Evolutionary conservation across 1,140 invertebrate genomes (phyloP), one percentile per base, ranked within the genome.

Genomic region (Melipona quadrifasciata): DNA sequence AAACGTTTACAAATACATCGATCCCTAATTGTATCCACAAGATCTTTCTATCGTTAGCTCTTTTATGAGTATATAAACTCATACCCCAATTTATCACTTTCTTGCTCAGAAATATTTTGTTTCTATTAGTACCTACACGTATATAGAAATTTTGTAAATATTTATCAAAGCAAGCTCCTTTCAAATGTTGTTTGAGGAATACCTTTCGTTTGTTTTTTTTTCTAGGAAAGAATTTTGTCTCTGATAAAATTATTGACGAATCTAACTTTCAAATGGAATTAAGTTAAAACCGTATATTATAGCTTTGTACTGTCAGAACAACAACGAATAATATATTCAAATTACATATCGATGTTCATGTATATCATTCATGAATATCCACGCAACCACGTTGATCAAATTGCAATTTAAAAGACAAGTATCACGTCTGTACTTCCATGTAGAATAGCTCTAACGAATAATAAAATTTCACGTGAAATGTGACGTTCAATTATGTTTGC

Each of bases 1-100:
- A 84, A 55, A 72, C 21, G 39, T 78, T 79, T 79, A 79, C 57
- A 79, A 79, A 17, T 79, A 51, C 55, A 55, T 4, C 61, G 31
- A 67, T 57, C 51, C 47, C 67, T 80, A n/a, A 0, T 5, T 34
- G 34, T 51, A 53, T 64, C 19, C 34, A 10, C 19, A 24, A 53
- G 24, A 11, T 34, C 8, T 55, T 6, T 53, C 14, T 47, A n/a
- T 24, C n/a, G 27, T 65, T 65, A 67, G 55, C n/a, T 16, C 19
- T 4, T 81, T 27, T 8, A 8, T 2, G n/a, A 71, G 55, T 57
- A 27, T n/a, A 16, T 10, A 4, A n/a, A 39, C 57, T 76, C 31
- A 31, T 1, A 27, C 19, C 55, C 19, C n/a, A 12, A 10, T 64
- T 55, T n/a, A n/a, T 2, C 14, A 27, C 27, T 47, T 68, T 3